Conservation (phyloP, 2,888 invertebrate genomes). For the Baronia brevicornis region DNA sequence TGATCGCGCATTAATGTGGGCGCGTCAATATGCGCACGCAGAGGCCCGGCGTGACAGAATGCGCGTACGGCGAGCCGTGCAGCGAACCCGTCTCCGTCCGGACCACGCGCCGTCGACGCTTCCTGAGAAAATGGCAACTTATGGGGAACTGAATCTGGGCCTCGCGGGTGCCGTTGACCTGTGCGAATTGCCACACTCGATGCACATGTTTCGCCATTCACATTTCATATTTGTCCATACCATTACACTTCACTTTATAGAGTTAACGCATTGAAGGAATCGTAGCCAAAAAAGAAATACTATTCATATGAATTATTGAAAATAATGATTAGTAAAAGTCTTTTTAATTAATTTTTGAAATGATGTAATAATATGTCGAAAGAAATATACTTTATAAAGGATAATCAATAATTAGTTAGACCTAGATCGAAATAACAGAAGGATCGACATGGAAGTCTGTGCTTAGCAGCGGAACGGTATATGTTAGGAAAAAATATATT, state of each 20-base stretch:
- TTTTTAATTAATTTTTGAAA: too few relatives aligned
- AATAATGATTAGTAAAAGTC: too few relatives aligned
- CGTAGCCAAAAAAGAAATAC: too few relatives aligned
- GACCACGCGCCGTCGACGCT: conserved; percentile 44
- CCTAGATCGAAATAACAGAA: too few relatives aligned
- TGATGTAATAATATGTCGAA: too few relatives aligned
- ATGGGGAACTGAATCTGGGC: conserved; percentile 70
- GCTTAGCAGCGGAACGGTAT: too few relatives aligned
- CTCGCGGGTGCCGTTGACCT: conserved; percentile 66
- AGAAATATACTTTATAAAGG: too few relatives aligned
- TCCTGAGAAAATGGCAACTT: conserved; percentile 73
- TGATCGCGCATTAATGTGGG: conserved; percentile 61
- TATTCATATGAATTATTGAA: too few relatives aligned
- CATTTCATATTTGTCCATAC: conserved; percentile 44
- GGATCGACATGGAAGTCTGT: too few relatives aligned
- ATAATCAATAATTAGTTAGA: too few relatives aligned
- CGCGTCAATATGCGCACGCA: conserved; percentile 64
- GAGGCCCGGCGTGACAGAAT: conserved; percentile 66
- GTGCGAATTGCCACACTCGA: conserved; percentile 48
- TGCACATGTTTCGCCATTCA: conserved; percentile 59
- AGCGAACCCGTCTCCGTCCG: conserved; percentile 27
- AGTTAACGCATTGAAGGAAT: conserved; percentile 1
- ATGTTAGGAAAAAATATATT: too few relatives aligned
- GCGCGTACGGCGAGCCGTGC: conserved; percentile 38
- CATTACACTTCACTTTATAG: conserved; percentile 2